These are phyloP conservation scores for Muscidifurax raptorellus DNA, from an alignment of 1,140 invertebrate genomes.

Conservation along the genomic window DNA sequence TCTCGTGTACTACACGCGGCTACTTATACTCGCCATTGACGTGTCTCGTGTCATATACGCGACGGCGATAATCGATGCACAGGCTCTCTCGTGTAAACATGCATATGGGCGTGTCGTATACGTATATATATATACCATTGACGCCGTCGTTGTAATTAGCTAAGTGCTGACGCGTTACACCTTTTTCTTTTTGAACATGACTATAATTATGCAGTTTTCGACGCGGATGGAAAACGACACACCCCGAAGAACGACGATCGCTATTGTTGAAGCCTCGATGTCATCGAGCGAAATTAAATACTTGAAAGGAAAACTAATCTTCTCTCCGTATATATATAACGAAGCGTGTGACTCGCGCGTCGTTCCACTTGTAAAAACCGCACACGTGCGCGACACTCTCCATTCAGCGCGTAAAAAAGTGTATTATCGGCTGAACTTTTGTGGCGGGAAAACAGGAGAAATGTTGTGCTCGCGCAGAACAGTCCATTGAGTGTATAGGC, in stretches of 20 bases:
- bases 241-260: no score
- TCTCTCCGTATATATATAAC: background rate
- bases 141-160: conserved; percentile 7
- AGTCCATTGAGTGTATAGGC: background rate
- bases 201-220: no score
- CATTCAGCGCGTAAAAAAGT: background rate
- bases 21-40: conserved; percentile 15
- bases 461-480: conserved; percentile 7
- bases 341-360: background rate
- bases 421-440: background rate
- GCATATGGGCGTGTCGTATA: background rate
- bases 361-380: background rate
- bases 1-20: background rate
- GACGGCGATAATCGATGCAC: conserved; percentile 23
- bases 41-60: background rate
- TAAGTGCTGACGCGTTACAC: background rate
- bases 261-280: no score
- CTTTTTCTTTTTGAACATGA: background rate
- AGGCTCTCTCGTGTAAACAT: background rate
- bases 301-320: background rate
- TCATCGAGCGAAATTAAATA: no score
- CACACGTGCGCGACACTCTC: background rate
- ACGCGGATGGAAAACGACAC: background rate
- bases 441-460: background rate
- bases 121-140: background rate